Base-by-base conservation (phyloP, 2,888 invertebrate species). In the Aelia acuminata region DNA sequence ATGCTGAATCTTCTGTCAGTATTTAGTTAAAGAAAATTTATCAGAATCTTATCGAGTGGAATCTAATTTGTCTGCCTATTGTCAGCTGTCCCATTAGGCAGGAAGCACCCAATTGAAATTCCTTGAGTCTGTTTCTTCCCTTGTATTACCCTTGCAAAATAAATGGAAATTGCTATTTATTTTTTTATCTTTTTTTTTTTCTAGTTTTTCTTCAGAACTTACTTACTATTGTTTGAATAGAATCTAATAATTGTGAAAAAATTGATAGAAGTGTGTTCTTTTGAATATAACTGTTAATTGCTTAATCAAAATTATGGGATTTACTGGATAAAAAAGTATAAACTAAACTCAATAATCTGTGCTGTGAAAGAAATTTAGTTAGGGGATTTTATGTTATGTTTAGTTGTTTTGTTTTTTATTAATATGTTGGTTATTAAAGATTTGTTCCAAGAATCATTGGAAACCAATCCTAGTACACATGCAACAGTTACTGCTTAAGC, bases 1-100 rank as follows among this genome's bases (percentile, higher is more conserved):
- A n/a, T n/a, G n/a, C n/a, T n/a, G n/a, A n/a, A n/a, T n/a, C 31
- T 70, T 26, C 26, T 26, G 53, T 57, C 5, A 0, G 13, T 70
- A 35, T 70, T 35, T 35, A 70, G 63, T 20, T 35, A 70, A 70
- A 70, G 3, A 35, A 35, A 35, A 70, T 70, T 70, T 70, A 70
- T 70, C 63, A 80, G 11, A 80, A 80, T n/a, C 80, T 80, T 80
- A 80, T 80, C 43, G 43, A 80, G n/a, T 80, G n/a, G 39, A 47
- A 80, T 80, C 63, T 70, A 47, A 43, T 39, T 80, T 80, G 80
- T 43, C 80, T 22, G 11, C 13, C 22, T 3, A 43, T 80, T 80
- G 80, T 80, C 80, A 80, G 80, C 80, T 80, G 80, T 80, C 80
- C 80, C 43, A 80, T 80, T 80, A 80, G n/a, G n/a, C 43, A 47